Conservation (phyloP, 2,888 invertebrate genomes). For the Uropetala carovei region DNA sequence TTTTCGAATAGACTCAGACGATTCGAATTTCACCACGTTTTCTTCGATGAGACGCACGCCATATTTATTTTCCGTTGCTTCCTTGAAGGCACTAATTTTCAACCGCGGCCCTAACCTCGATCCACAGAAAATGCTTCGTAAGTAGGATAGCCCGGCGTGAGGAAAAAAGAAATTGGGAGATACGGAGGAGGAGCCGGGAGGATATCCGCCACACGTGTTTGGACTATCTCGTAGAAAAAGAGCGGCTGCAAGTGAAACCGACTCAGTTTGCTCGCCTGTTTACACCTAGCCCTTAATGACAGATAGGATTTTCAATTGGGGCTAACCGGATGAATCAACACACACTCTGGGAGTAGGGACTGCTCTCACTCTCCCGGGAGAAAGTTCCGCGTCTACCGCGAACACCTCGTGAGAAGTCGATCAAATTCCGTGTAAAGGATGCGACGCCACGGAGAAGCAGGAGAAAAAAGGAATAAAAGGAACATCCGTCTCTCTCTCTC, state of each 20-base stretch:
- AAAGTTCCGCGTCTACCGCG: slow-evolving; percentile 8
- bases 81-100: slow-evolving; percentile 3
- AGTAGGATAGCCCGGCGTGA: slow-evolving; percentile 4
- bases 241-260: slow-evolving; percentile 18
- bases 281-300: slow-evolving; percentile 8
- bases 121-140: background rate
- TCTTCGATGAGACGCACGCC: background rate
- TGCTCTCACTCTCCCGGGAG: slow-evolving; percentile 15
- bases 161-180: slow-evolving; percentile 14
- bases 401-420: background rate
- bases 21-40: background rate
- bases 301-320: background rate
- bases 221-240: slow-evolving; percentile 19
- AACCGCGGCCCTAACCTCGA: slow-evolving; percentile 15
- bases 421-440: background rate
- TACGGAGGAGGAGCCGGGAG: background rate
- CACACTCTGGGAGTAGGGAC: background rate
- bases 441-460: background rate
- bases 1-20: background rate
- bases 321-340: slow-evolving; percentile 34
- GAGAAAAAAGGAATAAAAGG: background rate
- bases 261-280: background rate
- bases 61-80: background rate
- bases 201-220: slow-evolving; percentile 13
- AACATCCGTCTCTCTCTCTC: background rate